Conservation (phyloP, 2,113 vertebrate species). For the Clarias gariepinus region DNA sequence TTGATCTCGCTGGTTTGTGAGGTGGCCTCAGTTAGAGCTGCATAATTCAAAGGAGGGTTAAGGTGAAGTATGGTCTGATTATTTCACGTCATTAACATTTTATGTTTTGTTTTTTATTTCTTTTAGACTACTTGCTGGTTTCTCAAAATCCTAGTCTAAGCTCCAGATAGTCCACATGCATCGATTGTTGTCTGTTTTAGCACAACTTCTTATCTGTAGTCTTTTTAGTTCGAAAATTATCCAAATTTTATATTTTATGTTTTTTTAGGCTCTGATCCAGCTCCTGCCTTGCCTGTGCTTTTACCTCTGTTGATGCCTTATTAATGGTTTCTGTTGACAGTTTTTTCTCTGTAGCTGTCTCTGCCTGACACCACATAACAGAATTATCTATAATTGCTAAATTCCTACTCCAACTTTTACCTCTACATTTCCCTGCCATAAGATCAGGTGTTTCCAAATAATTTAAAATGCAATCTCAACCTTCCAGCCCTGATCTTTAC, state of each 20-base stretch:
- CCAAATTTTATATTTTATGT: background rate
- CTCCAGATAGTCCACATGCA: background rate
- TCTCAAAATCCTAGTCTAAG: background rate
- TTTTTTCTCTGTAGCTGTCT: background rate
- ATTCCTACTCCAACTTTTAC: background rate
- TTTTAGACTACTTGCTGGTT: background rate
- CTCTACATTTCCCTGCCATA: background rate
- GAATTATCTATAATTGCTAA: background rate
- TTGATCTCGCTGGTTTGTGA: conserved; percentile 27
- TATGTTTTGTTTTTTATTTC: background rate
- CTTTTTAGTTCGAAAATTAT: background rate
- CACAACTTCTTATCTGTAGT: background rate
- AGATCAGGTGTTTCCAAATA: background rate
- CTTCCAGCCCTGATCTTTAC: background rate
- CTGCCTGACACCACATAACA: background rate
- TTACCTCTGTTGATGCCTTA: background rate
- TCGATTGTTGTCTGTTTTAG: background rate
- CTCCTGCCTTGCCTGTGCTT: background rate
- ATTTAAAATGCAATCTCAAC: background rate
- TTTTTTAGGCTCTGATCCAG: background rate
- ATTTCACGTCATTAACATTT: conserved; percentile 6
- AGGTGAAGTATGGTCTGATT: conserved; percentile 27
- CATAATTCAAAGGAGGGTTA: background rate
- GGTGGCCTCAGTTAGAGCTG: conserved; percentile 4
- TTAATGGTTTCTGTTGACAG: background rate